Evolutionary conservation across 2,888 invertebrate species (phyloP).

Genomic region (Erynnis tages): DNA sequence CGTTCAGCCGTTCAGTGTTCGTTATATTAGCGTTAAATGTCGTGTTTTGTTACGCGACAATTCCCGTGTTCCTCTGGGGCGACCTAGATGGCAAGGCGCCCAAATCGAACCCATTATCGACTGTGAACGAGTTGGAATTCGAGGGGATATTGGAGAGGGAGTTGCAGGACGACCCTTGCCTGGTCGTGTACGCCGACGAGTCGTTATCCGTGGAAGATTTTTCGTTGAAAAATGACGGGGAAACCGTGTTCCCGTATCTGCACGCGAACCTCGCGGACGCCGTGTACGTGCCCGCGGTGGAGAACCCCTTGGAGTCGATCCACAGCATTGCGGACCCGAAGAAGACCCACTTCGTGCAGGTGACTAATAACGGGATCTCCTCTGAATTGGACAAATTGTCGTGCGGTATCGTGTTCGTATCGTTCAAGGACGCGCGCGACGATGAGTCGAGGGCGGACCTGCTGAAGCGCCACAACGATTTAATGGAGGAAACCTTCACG

Average conservation of each 20-base stretch:
- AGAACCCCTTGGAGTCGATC: conserved; percentile 80
- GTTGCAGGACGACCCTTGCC: conserved; percentile 57
- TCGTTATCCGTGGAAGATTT: conserved; percentile 83
- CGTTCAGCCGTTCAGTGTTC: conserved; percentile 69
- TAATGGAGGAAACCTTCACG: conserved; percentile 78
- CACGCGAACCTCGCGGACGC: conserved; percentile 51
- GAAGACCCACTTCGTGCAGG: conserved; percentile 53
- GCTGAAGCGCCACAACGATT: conserved; percentile 82
- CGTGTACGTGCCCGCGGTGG: conserved; percentile 83
- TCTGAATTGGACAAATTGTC: conserved; percentile 60
- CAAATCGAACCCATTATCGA: conserved; percentile 56
- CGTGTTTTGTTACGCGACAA: conserved; percentile 53
- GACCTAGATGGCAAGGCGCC: conserved; percentile 48
- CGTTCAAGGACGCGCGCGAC: conserved; percentile 80
- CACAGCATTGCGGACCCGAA: conserved; percentile 70
- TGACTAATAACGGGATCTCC: conserved; percentile 63
- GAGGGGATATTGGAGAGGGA: conserved; percentile 54
- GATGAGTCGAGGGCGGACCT: conserved; percentile 78
- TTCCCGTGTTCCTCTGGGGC: conserved; percentile 84
- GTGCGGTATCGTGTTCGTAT: conserved; percentile 78
- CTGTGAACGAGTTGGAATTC: conserved; percentile 56
- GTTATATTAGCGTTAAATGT: conserved; percentile 66
- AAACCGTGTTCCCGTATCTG: conserved; percentile 63
- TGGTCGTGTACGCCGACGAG: conserved; percentile 77
- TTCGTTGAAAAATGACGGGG: conserved; percentile 64